Conservation (phyloP, 2,797 vertebrate genomes). For the Dendrocincla tyrannina region DNA sequence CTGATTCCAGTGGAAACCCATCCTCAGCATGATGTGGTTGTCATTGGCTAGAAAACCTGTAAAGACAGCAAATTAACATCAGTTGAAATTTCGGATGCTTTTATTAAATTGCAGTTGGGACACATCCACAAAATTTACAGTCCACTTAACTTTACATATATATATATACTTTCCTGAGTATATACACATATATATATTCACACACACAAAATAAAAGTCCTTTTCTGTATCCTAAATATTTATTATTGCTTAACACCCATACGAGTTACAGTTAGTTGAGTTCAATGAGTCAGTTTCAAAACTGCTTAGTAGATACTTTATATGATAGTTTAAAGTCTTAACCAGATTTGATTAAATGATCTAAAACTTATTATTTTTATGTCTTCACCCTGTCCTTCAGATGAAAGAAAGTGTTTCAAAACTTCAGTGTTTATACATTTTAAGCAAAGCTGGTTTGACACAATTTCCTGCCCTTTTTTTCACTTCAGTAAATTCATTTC, state of each 20-base stretch:
- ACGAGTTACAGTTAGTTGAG: background rate
- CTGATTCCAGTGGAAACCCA: background rate
- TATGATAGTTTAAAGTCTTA: background rate
- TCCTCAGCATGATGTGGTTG: background rate
- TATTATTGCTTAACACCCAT: background rate
- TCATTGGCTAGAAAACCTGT: background rate
- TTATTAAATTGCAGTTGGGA: background rate
- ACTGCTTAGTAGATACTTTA: background rate
- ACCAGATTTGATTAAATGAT: background rate
- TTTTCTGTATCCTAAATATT: background rate
- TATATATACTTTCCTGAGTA: background rate
- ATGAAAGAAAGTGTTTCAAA: background rate
- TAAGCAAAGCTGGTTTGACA: constrained; percentile 26
- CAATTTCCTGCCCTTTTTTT: background rate
- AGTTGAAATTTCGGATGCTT: background rate
- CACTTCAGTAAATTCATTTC: background rate
- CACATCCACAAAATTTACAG: background rate
- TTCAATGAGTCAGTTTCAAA: background rate
- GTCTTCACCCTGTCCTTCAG: background rate
- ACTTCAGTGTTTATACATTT: background rate
- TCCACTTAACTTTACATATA: background rate
- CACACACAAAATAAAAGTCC: background rate
- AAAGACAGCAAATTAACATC: background rate
- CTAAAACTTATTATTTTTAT: background rate
- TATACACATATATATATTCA: rapidly evolving